Evolutionary conservation across 2,113 vertebrate species (phyloP), one percentile per base, ranked within the genome.

Genomic region (Cavia aperea): DNA sequence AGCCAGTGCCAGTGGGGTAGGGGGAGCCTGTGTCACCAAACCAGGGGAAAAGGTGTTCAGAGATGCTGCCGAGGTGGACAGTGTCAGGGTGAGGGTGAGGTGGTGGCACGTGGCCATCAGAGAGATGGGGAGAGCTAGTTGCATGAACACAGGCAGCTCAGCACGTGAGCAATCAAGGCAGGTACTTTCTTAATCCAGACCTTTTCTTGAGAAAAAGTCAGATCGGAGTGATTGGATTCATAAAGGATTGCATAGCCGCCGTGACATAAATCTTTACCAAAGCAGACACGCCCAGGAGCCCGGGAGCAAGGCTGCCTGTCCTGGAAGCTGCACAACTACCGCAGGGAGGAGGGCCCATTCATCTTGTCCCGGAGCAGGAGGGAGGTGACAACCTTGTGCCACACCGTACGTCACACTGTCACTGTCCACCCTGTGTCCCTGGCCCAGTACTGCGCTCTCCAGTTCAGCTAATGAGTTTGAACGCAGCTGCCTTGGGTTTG

Each of bases 331-430:
- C 0, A 0, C 60, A 49, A 43, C 51, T 0, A 7, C 8, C 1
- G n/a, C n/a, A 1, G 19, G 62, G 29, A 79, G 13, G 18, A 11
- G 0, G 26, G 62, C 89, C 60, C 5, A 8, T 13, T 43, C 36
- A 19, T 21, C 15, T 0, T 0, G 5, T 0, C 2, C 1, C 26
- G n/a, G 26, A 81, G 23, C 1, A 0, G 12, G 33, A 43, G 5
- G 16, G 29, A 49, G 18, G 13, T 9, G 51, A 26, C 12, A 14
- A 6, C 43, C 21, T 8, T 29, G 73, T 77, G 73, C 43, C 43
- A 49, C 72, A 49, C 43, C 73, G 3, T 43, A 16, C 43, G 72
- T 31, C 73, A 14, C 73, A 15, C 43, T 46, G 43, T 75, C 43
- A 49, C 23, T 12, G 43, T 15, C 24, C 23, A 29, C 11, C 24